Conservation (phyloP, 1,140 invertebrate species). For the Penaeus japonicus region DNA sequence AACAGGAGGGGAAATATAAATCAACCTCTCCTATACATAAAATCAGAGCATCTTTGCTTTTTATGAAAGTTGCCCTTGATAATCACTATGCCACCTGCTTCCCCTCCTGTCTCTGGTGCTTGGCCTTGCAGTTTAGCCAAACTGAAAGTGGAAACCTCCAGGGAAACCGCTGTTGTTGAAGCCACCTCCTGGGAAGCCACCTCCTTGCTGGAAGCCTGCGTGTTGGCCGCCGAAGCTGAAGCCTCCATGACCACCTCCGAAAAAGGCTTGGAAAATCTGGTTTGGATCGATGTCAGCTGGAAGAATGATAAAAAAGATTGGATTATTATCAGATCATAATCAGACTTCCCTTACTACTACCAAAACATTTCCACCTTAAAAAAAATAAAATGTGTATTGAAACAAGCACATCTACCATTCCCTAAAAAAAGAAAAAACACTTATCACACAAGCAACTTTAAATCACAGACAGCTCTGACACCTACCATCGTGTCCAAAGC, state of each 20-base stretch:
- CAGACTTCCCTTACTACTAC: not conserved
- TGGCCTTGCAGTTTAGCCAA: conserved; percentile 48
- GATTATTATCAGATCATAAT: not conserved
- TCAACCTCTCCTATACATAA: too few relatives aligned
- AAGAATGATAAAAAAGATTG: not conserved
- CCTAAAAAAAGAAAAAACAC: too few relatives aligned
- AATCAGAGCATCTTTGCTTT: not conserved
- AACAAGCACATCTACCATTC: too few relatives aligned
- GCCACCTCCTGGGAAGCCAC: conserved; percentile 53
- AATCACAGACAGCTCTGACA: too few relatives aligned
- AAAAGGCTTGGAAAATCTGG: conserved; percentile 82
- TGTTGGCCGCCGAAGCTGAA: conserved; percentile 65
- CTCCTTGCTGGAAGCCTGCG: conserved; percentile 57
- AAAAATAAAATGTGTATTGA: too few relatives aligned
- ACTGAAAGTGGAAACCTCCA: conserved; percentile 60
- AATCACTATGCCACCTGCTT: not conserved
- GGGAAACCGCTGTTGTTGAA: conserved; percentile 61
- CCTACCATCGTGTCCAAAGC: conserved; percentile 62
- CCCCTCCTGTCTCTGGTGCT: not conserved
- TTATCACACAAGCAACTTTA: too few relatives aligned
- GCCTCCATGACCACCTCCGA: conserved; percentile 64
- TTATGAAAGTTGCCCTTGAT: not conserved
- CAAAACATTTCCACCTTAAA: not conserved
- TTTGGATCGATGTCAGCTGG: conserved; percentile 77
- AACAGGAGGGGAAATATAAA: too few relatives aligned